phyloP scores from a whole-genome alignment of 2,797 vertebrate genomes.

The Momotus momota region DNA sequence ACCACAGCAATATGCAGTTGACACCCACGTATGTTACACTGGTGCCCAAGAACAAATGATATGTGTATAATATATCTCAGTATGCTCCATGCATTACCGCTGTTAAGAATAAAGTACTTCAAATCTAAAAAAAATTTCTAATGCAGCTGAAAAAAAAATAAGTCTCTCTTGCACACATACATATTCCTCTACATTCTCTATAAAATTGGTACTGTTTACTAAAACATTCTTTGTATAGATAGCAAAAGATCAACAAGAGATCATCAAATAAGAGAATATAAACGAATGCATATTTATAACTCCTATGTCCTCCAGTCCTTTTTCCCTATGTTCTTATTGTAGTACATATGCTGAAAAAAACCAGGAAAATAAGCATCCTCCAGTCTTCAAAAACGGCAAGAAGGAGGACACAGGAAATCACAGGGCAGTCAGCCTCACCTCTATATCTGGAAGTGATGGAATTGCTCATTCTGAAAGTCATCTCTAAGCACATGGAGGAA shows the following conservation, averaged over 20 bases:
- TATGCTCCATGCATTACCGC: not conserved
- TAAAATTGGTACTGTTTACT: not conserved
- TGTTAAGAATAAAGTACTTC: conserved; percentile 28
- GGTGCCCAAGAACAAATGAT: conserved; percentile 57
- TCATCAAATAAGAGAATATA: not conserved
- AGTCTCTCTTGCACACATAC: not conserved
- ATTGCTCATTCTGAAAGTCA: no score
- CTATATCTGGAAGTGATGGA: no score
- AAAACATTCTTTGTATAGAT: not conserved
- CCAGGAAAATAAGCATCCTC: not conserved
- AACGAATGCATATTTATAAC: not conserved
- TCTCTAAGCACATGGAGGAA: no score
- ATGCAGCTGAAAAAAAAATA: not conserved
- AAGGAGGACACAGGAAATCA: no score
- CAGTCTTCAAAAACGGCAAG: no score
- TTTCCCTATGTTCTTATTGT: not conserved
- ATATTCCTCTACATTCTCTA: not conserved
- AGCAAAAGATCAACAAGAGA: not conserved
- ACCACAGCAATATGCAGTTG: not conserved
- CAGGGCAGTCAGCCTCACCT: no score
- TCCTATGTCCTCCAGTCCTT: not conserved
- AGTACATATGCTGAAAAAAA: not conserved
- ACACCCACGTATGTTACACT: conserved; percentile 52
- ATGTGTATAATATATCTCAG: conserved; percentile 2
- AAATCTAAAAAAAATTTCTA: not conserved